phyloP scores from a whole-genome alignment of 2,113 vertebrate genomes.

The Daboia siamensis region DNA sequence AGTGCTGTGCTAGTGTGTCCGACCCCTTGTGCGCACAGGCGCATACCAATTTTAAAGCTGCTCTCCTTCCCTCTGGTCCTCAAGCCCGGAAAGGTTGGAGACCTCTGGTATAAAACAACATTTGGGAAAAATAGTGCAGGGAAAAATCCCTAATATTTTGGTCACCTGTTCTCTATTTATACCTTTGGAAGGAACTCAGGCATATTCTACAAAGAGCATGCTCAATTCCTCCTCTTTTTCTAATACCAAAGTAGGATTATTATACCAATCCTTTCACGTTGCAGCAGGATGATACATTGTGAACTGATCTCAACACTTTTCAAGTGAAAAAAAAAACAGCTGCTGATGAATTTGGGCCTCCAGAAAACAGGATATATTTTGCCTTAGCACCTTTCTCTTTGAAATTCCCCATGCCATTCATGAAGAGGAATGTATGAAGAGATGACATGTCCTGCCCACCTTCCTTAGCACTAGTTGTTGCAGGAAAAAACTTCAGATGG shows the following conservation, averaged over 20 bases:
- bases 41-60: no score
- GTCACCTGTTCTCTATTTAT: no score
- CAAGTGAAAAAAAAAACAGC: neutral
- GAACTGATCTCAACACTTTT: neutral
- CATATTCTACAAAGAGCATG: neutral
- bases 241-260: neutral
- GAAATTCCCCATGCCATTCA: neutral
- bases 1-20: no score
- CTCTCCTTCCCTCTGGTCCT: no score
- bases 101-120: neutral
- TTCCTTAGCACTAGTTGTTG: neutral
- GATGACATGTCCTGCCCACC: neutral
- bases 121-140: neutral
- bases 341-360: neutral
- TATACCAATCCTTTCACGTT: neutral
- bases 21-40: no score
- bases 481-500: neutral
- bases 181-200: no score
- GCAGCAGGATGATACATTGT: neutral
- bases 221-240: neutral
- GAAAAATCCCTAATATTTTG: neutral
- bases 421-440: neutral
- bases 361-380: neutral
- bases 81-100: no score
- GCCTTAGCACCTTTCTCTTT: neutral